Percentiles rank a stretch among this genome's conserved stretches.
Evolutionary conservation across 2,113 vertebrate species (phyloP).

Genomic region (Syrrhaptes paradoxus): DNA sequence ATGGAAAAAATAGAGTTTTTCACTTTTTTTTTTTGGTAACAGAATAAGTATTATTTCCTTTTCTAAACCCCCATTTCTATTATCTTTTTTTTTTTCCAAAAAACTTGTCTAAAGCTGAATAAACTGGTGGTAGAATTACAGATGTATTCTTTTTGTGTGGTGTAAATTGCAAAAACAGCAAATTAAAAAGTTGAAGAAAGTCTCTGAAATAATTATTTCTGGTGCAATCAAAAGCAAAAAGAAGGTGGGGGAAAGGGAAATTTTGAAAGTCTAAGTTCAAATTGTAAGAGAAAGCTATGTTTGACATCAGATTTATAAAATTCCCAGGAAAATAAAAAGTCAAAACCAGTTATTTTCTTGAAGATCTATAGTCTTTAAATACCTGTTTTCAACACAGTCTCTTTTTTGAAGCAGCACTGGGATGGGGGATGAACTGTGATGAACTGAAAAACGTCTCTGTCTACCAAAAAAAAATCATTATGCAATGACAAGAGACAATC

Average conservation of each 20-base stretch:
- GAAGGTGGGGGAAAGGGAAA: neutral
- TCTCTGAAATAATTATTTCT: neutral
- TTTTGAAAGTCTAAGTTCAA: neutral
- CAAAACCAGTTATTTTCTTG: constrained; percentile 46
- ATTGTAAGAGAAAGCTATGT: neutral
- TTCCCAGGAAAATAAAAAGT: constrained; percentile 14
- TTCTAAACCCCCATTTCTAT: neutral
- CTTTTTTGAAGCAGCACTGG: neutral
- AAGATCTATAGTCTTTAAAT: constrained; percentile 48
- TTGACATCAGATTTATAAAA: constrained; percentile 18
- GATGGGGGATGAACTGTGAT: neutral
- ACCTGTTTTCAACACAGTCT: constrained; percentile 19
- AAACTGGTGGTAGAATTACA: neutral
- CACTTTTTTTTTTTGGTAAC: neutral
- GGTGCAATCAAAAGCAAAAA: neutral
- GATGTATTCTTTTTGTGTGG: neutral
- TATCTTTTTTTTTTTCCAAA: neutral
- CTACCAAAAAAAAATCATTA: neutral
- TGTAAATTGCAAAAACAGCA: neutral
- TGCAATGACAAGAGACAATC: constrained; percentile 49
- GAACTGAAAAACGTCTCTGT: constrained; percentile 28
- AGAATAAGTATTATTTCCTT: neutral
- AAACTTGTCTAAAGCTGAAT: neutral
- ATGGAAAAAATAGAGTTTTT: neutral
- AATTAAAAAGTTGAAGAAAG: neutral